Percentiles rank a stretch among this genome's conserved stretches.
Evolutionary conservation across 1,140 invertebrate genomes (phyloP).

Genomic region (Drosophila truncata): DNA sequence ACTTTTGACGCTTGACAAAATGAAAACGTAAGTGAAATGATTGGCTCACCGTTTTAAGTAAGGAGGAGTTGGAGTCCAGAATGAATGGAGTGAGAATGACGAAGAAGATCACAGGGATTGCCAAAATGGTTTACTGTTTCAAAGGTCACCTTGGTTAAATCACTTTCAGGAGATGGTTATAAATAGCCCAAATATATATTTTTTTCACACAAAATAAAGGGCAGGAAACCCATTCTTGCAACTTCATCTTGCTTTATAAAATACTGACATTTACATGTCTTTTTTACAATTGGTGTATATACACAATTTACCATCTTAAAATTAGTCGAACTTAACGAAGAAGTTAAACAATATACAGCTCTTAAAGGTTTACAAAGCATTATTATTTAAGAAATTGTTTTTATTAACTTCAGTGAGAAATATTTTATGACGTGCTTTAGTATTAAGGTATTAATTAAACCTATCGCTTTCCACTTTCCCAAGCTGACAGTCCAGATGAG

Average conservation of each 20-base stretch:
- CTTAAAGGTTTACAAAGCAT: neutral
- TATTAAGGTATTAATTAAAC: neutral
- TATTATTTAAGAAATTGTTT: neutral
- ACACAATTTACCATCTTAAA: too few species aligned
- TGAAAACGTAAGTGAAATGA: conserved; percentile 69
- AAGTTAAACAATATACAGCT: too few species aligned
- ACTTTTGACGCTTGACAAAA: conserved; percentile 76
- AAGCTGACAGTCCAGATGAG: neutral
- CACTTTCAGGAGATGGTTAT: neutral
- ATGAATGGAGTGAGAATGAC: neutral
- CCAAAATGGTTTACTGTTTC: conserved; percentile 8
- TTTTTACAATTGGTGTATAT: too few species aligned
- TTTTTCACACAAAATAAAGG: neutral
- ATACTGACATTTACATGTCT: too few species aligned
- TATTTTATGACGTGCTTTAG: too few species aligned
- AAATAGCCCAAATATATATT: neutral
- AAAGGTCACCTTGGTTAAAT: conserved; percentile 8
- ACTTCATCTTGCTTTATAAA: too few species aligned
- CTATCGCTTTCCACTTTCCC: neutral
- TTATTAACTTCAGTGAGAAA: neutral
- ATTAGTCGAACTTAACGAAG: too few species aligned
- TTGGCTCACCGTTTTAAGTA: conserved; percentile 46
- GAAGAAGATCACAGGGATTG: conserved; percentile 28
- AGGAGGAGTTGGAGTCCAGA: neutral
- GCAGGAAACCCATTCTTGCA: neutral